A percentile compares a stretch with the other conserved stretches of the same genome.
phyloP scores from a whole-genome alignment of 1,140 invertebrate genomes.

The Sitobion miscanthi region DNA sequence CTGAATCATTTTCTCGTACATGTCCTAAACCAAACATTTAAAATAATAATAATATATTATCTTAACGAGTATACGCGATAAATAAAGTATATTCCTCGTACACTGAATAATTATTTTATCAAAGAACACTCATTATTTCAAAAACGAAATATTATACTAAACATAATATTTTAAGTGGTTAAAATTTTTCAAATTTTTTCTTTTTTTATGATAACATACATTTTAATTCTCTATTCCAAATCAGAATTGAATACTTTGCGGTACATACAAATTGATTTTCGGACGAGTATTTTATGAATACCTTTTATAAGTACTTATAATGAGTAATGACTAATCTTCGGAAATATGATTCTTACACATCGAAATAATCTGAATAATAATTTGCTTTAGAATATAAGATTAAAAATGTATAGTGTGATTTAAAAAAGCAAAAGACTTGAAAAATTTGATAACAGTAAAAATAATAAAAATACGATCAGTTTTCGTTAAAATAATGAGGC shows the following conservation, averaged over 20 bases:
- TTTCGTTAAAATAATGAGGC: too few relatives aligned
- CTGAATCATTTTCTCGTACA: conserved; percentile 98
- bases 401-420: background rate
- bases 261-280: background rate
- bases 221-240: background rate
- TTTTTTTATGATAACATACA: background rate
- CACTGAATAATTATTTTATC: background rate
- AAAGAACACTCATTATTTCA: background rate
- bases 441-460: background rate
- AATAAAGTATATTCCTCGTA: background rate
- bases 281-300: background rate
- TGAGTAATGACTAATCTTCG: background rate
- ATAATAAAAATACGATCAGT: too few relatives aligned
- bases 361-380: background rate
- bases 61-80: background rate
- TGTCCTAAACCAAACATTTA: conserved; percentile 69
- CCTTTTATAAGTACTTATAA: too few relatives aligned
- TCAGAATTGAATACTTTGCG: background rate
- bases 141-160: background rate
- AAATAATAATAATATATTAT: background rate
- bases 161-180: background rate
- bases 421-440: background rate
- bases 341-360: background rate
- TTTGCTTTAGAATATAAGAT: background rate
- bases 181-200: background rate